Percentiles rank a stretch among this genome's conserved stretches.
These are phyloP conservation scores for Phaethornis superciliosus DNA, from an alignment of 2,113 vertebrate genomes.

Conservation along the genomic window DNA sequence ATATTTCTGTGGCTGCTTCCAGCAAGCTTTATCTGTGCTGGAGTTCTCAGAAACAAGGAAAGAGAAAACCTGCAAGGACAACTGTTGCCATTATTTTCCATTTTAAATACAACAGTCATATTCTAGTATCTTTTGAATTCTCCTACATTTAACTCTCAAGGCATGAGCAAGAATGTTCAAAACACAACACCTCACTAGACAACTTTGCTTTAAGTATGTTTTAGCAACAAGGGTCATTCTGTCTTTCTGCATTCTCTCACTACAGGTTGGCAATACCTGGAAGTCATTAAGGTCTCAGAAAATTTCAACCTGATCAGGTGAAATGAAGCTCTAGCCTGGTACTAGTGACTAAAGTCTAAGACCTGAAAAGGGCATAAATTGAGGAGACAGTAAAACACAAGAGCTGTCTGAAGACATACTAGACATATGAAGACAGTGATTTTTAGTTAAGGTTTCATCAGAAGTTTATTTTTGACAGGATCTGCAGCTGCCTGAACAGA, in stretches of 20 bases:
- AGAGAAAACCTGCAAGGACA: background rate
- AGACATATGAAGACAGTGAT: background rate
- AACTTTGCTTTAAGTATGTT: background rate
- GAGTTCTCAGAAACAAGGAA: background rate
- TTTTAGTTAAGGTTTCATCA: background rate
- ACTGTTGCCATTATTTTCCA: background rate
- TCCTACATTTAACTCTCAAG: background rate
- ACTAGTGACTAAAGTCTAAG: background rate
- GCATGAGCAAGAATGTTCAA: background rate
- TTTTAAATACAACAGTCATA: background rate
- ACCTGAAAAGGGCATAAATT: background rate
- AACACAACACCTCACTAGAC: background rate
- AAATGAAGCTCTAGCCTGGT: background rate
- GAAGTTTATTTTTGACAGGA: background rate
- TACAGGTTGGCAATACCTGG: background rate
- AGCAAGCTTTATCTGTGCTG: background rate
- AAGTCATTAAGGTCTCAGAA: background rate
- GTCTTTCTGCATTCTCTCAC: background rate
- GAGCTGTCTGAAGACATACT: background rate
- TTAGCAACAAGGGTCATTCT: background rate
- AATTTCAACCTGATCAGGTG: background rate
- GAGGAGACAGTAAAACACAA: background rate
- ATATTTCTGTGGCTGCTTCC: background rate
- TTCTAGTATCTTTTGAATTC: background rate
- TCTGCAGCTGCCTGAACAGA: background rate